Evolutionary conservation across 2,888 invertebrate species (phyloP).

Genomic region (Acanthosepion pharaonis): DNA sequence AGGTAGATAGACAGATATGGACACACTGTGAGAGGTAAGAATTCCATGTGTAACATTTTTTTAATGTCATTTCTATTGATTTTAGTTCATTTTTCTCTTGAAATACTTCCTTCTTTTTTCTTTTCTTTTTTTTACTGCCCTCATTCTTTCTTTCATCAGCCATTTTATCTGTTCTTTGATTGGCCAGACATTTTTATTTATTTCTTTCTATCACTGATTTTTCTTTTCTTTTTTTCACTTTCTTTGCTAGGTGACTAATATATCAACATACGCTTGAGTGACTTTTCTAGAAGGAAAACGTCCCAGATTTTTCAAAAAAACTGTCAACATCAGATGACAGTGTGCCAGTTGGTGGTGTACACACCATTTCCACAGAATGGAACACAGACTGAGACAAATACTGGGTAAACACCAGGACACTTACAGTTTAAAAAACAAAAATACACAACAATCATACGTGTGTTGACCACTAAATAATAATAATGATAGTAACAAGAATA

Average conservation of each 20-base stretch:
- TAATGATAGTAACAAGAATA: background rate
- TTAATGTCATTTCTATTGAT: no score
- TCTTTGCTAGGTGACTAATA: background rate
- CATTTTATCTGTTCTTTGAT: no score
- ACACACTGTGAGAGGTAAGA: no score
- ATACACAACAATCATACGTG: background rate
- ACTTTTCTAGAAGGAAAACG: constrained; percentile 33
- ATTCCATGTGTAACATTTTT: no score
- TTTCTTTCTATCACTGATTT: no score
- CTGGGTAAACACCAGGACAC: background rate
- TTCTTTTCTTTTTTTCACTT: background rate
- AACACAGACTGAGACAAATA: constrained; percentile 10
- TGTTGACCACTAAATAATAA: background rate
- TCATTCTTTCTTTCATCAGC: no score
- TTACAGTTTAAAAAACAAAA: background rate
- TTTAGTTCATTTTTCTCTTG: no score
- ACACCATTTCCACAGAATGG: background rate
- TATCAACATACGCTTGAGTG: background rate
- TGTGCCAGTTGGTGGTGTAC: background rate
- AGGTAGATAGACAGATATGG: no score
- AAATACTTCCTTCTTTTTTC: no score
- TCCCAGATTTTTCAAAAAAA: background rate
- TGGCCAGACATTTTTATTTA: no score
- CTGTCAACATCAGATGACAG: background rate
- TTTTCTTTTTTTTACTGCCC: no score